A percentile compares a stretch with the other conserved stretches of the same genome.
Evolutionary conservation across 2,888 invertebrate species (phyloP).

Genomic region (Sthenelais limicola): DNA sequence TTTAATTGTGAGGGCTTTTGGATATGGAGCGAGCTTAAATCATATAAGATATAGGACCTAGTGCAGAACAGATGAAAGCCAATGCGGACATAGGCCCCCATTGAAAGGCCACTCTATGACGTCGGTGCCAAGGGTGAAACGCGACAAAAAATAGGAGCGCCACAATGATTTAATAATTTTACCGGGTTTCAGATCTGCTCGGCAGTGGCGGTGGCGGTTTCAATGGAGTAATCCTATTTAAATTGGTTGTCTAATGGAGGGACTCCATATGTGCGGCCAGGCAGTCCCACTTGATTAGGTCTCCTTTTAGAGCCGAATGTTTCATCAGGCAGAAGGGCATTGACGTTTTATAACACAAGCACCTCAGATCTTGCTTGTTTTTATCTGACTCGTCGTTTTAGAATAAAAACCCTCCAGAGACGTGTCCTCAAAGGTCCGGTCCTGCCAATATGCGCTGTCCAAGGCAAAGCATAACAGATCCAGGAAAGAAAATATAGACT

Average conservation of each 20-base stretch:
- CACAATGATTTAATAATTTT: constrained; percentile 25
- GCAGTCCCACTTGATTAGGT: constrained; percentile 27
- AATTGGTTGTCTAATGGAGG: constrained; percentile 36
- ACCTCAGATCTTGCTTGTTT: background rate
- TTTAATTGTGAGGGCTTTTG: constrained; percentile 23
- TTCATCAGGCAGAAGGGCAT: constrained; percentile 29
- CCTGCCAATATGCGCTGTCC: too few species aligned
- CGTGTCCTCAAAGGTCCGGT: too few species aligned
- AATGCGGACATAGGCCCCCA: background rate
- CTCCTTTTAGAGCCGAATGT: constrained; percentile 28
- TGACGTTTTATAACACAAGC: constrained; percentile 27
- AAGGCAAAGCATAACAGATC: too few species aligned
- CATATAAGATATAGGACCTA: constrained; percentile 25
- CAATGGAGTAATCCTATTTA: constrained; percentile 37
- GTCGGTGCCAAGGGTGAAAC: constrained; percentile 22
- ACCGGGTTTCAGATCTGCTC: constrained; percentile 11
- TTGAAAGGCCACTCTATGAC: constrained; percentile 1
- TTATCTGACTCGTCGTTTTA: background rate
- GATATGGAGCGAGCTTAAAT: constrained; percentile 31
- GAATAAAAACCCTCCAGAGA: background rate
- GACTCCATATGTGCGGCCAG: constrained; percentile 18
- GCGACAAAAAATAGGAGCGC: constrained; percentile 29
- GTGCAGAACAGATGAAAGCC: constrained; percentile 26
- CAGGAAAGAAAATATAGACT: too few species aligned
- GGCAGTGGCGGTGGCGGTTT: constrained; percentile 17